Evolutionary conservation across 2,113 vertebrate species (phyloP).

Genomic region (Gasterosteus aculeatus): DNA sequence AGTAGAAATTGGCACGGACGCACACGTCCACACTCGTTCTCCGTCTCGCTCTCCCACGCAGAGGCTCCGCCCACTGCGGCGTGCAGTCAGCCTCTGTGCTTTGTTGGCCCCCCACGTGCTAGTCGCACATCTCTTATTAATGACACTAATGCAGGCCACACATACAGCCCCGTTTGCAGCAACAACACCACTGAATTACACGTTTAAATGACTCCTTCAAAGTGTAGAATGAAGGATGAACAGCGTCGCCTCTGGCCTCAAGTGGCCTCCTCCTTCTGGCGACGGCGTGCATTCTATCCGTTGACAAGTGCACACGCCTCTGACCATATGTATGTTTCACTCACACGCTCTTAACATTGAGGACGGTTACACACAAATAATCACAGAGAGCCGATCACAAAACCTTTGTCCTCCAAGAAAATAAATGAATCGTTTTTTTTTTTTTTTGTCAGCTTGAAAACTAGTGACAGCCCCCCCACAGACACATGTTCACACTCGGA

Average conservation of each 20-base stretch:
- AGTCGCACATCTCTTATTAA: constrained; percentile 69
- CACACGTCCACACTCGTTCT: not conserved
- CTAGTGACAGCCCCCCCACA: too few species aligned
- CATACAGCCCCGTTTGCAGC: too few species aligned
- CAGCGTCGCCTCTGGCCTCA: too few species aligned
- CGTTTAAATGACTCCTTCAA: not conserved
- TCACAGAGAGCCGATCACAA: not conserved
- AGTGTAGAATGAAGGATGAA: too few species aligned
- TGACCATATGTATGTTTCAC: not conserved
- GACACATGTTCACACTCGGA: constrained; percentile 25
- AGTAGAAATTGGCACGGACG: not conserved
- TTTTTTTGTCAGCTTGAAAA: too few species aligned
- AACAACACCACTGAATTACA: constrained; percentile 21
- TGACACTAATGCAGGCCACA: constrained; percentile 53
- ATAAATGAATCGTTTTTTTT: too few species aligned
- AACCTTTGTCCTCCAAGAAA: not conserved
- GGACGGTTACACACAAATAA: not conserved
- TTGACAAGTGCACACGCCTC: too few species aligned
- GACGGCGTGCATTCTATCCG: too few species aligned
- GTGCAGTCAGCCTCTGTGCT: constrained; percentile 67
- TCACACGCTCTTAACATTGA: not conserved
- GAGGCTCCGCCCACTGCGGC: constrained; percentile 43
- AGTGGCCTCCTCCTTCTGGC: too few species aligned
- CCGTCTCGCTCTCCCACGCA: constrained; percentile 6
- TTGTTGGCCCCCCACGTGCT: constrained; percentile 61